Base-by-base conservation (phyloP, 2,797 vertebrate genomes). In the Pseudochirops corinnae region DNA sequence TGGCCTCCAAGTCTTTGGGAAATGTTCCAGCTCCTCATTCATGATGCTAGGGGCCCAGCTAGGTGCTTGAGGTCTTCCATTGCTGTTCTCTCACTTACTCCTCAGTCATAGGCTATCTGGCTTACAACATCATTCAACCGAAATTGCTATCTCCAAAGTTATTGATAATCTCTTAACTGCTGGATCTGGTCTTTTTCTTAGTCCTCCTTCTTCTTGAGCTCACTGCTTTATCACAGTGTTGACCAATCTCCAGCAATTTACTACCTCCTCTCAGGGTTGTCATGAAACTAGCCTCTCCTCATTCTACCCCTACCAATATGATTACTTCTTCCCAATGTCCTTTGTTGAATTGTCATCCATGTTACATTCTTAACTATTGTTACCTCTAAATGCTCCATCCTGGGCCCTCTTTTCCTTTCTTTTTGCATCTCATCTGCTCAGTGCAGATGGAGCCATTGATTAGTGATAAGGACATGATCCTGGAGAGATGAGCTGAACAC, bases 11-110 rank as follows among this genome's bases (percentile, higher is more conserved):
- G 98, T 99, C 99, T 98, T 99, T 99, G 0, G 99, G 99, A 98
- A 99, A 96, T 99, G 99, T 95, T 99, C 99, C 96, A 99, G 98
- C 98, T 99, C 99, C 98, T 99, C 99, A 98, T 99, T 99, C 99
- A 99, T 99, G 57, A 99, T 99, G 0, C 99, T 99, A 0, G 99
- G 99, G 28, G 99, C 94, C 99, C 99, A 2, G 99, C 99, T 62
- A 99, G 99, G 98, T 99, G 99, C 97, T 99, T 99, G 98, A 99
- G 99, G 97, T 99, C 99, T 95, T 99, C 99, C 0, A 99, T 99
- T 98, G 99, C 99, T 98, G 99, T 99, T 96, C 99, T 99, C 95
- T 99, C 98, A 14, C 99, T 99, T 39, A 99, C 99, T 98, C 99
- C 99, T 99, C 99, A 99, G 98, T 99, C 99, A 18, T 74, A 39